Conservation (phyloP, 2,888 invertebrate genomes). For the Caenorhabditis zanzibari region DNA sequence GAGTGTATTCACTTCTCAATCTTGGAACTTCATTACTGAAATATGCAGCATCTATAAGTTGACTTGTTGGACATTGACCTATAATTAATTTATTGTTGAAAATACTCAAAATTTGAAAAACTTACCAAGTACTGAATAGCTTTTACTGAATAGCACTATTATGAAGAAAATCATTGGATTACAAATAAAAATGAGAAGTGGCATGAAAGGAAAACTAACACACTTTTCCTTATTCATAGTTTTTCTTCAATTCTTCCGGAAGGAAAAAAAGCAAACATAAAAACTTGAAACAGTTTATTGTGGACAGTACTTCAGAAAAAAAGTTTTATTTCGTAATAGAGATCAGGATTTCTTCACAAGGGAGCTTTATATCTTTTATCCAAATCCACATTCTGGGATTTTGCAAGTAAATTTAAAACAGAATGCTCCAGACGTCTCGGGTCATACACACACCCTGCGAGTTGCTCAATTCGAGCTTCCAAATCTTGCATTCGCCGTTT, state of each 20-base stretch:
- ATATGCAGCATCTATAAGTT: slow-evolving; percentile 62
- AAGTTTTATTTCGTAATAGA: slow-evolving; percentile 12
- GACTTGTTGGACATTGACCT: slow-evolving; percentile 61
- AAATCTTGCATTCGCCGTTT: slow-evolving; percentile 59
- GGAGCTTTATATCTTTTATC: slow-evolving; percentile 61
- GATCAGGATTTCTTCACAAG: not conserved
- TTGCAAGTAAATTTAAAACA: slow-evolving; percentile 62
- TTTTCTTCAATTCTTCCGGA: slow-evolving; percentile 17
- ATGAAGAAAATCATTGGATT: slow-evolving; percentile 24
- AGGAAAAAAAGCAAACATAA: slow-evolving; percentile 40
- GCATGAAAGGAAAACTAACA: not conserved
- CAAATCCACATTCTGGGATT: slow-evolving; percentile 65
- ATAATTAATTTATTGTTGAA: slow-evolving; percentile 4
- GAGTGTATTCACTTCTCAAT: slow-evolving; percentile 46
- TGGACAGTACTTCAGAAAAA: slow-evolving; percentile 20
- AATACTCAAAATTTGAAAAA: not conserved
- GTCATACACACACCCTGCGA: slow-evolving; percentile 71
- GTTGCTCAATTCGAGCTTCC: slow-evolving; percentile 67
- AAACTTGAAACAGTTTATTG: slow-evolving; percentile 32
- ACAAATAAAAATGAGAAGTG: not conserved
- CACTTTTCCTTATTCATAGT: not conserved
- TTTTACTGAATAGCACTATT: slow-evolving; percentile 5
- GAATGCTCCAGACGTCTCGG: slow-evolving; percentile 66
- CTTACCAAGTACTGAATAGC: slow-evolving; percentile 14
- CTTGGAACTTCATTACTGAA: slow-evolving; percentile 59